phyloP scores from a whole-genome alignment of 2,113 vertebrate genomes.

The Apodemus sylvaticus region DNA sequence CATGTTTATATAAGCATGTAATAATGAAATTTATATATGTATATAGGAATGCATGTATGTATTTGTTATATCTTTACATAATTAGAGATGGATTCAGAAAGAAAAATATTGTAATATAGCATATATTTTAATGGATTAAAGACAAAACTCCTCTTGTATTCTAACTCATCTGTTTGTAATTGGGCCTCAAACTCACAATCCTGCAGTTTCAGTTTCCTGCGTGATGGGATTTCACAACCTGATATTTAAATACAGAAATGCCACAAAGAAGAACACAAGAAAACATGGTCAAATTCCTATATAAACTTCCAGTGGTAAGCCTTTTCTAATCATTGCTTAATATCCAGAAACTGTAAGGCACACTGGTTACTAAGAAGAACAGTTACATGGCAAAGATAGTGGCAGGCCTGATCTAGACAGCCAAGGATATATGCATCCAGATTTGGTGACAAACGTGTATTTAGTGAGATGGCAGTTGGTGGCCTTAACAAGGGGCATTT shows the following conservation, averaged over 20 bases:
- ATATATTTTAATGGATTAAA: background rate
- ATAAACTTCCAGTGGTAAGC: background rate
- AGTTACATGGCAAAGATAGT: background rate
- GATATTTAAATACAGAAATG: background rate
- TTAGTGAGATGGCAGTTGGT: background rate
- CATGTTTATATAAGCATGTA: background rate
- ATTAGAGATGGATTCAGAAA: background rate
- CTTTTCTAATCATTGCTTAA: background rate
- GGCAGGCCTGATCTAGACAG: background rate
- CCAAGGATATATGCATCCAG: background rate
- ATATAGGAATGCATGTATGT: background rate
- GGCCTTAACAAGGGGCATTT: background rate
- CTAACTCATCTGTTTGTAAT: background rate
- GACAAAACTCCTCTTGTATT: background rate
- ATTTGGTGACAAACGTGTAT: background rate
- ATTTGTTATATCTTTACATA: background rate
- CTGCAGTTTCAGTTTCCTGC: background rate
- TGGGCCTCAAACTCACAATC: background rate
- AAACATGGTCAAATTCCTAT: background rate
- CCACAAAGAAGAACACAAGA: background rate
- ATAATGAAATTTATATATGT: background rate
- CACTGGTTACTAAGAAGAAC: background rate
- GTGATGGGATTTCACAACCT: background rate
- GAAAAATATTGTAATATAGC: background rate
- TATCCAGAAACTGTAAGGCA: background rate